Percentiles rank a stretch among this genome's conserved stretches.
These are phyloP conservation scores for Drosophila eugracilis DNA, from an alignment of 1,140 invertebrate species.

Conservation along the genomic window DNA sequence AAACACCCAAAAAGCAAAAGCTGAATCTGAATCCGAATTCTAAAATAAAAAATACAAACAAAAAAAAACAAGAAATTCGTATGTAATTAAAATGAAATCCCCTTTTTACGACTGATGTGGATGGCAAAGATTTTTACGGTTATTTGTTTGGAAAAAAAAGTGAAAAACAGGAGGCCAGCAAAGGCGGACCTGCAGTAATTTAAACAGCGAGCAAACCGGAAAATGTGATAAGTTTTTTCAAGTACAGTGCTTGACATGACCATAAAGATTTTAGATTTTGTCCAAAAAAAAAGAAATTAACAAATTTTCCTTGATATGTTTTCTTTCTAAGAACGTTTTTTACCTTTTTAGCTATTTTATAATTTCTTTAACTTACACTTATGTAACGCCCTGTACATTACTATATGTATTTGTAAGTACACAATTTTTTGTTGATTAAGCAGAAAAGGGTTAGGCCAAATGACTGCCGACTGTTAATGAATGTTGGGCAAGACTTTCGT, in stretches of 20 bases:
- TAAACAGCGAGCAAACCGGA: slow-evolving; percentile 59
- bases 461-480: slow-evolving; percentile 41
- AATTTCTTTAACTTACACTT: neutral
- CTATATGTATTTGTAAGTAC: slow-evolving; percentile 38
- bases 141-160: slow-evolving; percentile 54
- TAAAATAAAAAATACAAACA: neutral
- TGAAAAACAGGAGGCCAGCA: slow-evolving; percentile 3
- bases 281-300: neutral
- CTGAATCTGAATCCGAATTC: slow-evolving; percentile 34
- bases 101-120: slow-evolving; percentile 71
- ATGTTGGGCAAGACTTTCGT: slow-evolving; percentile 38
- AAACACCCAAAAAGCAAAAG: slow-evolving; percentile 34
- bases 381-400: slow-evolving; percentile 2
- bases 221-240: slow-evolving; percentile 63
- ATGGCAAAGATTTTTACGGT: slow-evolving; percentile 74
- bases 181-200: slow-evolving; percentile 63
- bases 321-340: no score
- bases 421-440: slow-evolving; percentile 51
- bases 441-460: slow-evolving; percentile 43
- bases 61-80: slow-evolving; percentile 64
- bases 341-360: no score
- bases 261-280: neutral
- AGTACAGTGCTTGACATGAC: slow-evolving; percentile 36
- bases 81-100: slow-evolving; percentile 81
- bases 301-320: neutral